These are phyloP conservation scores for Scaptomyza polygonia DNA, from an alignment of 2,888 invertebrate genomes.

Conservation along the genomic window DNA sequence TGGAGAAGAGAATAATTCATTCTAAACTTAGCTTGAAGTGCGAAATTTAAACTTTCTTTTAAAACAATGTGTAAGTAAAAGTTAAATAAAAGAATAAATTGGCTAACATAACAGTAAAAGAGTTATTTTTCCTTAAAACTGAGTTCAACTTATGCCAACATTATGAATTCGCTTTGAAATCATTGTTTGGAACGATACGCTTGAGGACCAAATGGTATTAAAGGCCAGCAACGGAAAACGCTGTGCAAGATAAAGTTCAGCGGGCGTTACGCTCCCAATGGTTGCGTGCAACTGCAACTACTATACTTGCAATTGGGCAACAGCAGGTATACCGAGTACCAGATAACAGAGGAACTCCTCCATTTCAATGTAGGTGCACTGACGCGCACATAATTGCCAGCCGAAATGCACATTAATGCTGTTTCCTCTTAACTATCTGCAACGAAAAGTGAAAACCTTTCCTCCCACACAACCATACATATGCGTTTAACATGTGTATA, in stretches of 20 bases:
- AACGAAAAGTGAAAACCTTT: not conserved
- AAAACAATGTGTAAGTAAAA: not conserved
- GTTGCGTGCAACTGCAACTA: constrained; percentile 16
- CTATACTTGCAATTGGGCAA: constrained; percentile 20
- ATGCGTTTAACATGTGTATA: not conserved
- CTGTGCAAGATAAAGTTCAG: constrained; percentile 8
- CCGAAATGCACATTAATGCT: constrained; percentile 63
- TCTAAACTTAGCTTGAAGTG: not conserved
- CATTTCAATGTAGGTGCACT: constrained; percentile 27
- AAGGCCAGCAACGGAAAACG: not conserved
- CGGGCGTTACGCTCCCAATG: constrained; percentile 1
- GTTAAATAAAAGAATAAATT: not conserved
- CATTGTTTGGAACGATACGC: not conserved
- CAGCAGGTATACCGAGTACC: constrained; percentile 23
- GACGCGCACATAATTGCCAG: constrained; percentile 64
- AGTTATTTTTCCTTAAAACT: not conserved
- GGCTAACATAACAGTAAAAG: not conserved
- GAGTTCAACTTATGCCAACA: not conserved
- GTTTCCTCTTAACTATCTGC: constrained; percentile 1
- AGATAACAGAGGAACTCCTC: constrained; percentile 27
- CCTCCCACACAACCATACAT: not conserved
- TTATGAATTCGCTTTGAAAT: constrained; percentile 7
- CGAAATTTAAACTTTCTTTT: not conserved
- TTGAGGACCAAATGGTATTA: not conserved
- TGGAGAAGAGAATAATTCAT: not conserved